Base-by-base conservation (phyloP, 2,113 vertebrate species). In the Apeltes quadracus region DNA sequence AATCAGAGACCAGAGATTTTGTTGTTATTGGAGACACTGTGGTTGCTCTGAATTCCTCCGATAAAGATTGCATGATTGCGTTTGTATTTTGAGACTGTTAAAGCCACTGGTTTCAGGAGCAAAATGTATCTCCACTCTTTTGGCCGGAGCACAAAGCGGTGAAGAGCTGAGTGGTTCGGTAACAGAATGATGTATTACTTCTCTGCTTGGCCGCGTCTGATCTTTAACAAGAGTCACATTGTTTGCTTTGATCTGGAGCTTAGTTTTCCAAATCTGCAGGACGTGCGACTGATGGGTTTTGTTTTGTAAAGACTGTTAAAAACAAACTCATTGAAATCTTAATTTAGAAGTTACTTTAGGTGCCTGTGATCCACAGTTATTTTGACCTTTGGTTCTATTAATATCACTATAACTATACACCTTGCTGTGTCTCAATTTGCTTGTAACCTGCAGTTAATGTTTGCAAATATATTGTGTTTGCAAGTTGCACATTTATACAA, bases 401-500 rank as follows among this genome's bases (percentile, higher is more conserved):
- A 58, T 51, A 71, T 61, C 32, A 23, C 46, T 59, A 65, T 27
- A 23, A 16, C 25, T 53, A 51, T 25, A 46, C 75, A 84, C 63
- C 56, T 75, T 36, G 51, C 38, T 43, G 75, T 62, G 73, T 88
- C 79, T 84, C 82, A 84, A 90, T 75, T 88, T 89, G 79, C 88
- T 91, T 93, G 71, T 86, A 85, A 83, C 82, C 89, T 89, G 79
- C 73, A 88, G 78, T 91, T 88, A 86, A 85, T 92, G 90, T 92
- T 91, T 93, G 90, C 87, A 93, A 91, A 90, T 87, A 41, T 66
- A 78, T 90, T 89, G 61, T 90, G 89, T 91, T 92, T 93, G 90
- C 92, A 91, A 92, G 91, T 93, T 94, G 92, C 93, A 94, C 91
- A 93, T 94, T 93, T 94, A 92, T 93, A 93, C 88, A 76, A 87